Evolutionary conservation across 1,140 invertebrate genomes (phyloP), one percentile per base, ranked within the genome.

Genomic region (Orchesella cincta): DNA sequence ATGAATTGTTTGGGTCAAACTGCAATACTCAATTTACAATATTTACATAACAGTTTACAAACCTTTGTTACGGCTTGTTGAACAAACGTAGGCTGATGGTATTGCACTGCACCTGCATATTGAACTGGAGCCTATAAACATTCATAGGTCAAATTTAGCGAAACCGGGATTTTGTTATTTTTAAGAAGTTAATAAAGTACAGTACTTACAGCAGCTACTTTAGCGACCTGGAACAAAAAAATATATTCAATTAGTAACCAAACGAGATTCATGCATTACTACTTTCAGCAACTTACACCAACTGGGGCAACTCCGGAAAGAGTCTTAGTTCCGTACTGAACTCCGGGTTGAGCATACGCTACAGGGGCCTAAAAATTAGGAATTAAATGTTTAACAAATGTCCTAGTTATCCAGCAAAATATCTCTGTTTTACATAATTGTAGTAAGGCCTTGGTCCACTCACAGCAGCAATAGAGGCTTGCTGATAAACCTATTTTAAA

Each of bases 391-490:
- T 23, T 26, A 51, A 51, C n/a, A 51, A 14, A n/a, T 14, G n/a
- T n/a, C n/a, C n/a, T n/a, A 16, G 14, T 51, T 51, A 16, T 16
- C 62, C 29, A 28, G 62, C n/a, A 52, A n/a, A n/a, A n/a, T 16
- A 52, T 16, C 14, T 52, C 14, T 14, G 46, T 16, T 52, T 14
- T 52, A 67, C n/a, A 67, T 67, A 31, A 26, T 26, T 31, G 5
- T 8, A 67, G n/a, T 52, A n/a, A 23, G n/a, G 23, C 14, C 23
- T 67, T 26, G n/a, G n/a, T 26, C 14, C 2, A 34, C 29, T 26
- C 20, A 34, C 35, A 28, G 73, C 73, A 31, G 73, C 39, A 57
- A 36, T 35, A 46, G 35, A 73, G 46, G 72, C 36, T 46, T 36
- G 72, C 39, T 73, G 72, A 39, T 36, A 36, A 18, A 46, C 39